These are phyloP conservation scores for Columba livia DNA, from an alignment of 2,113 vertebrate species.

Conservation along the genomic window DNA sequence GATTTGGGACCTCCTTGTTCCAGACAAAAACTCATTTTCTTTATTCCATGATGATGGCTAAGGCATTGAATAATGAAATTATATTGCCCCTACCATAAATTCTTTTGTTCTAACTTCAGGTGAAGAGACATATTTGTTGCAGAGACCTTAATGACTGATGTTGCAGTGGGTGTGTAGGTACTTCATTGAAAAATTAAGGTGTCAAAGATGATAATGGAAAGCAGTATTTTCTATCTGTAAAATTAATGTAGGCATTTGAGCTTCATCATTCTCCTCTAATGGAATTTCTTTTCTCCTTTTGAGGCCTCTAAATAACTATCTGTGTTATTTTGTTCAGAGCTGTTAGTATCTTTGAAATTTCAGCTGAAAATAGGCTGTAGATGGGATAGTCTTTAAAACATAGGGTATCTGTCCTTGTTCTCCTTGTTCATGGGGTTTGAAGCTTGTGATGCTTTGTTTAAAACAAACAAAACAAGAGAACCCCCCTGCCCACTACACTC, in stretches of 20 bases:
- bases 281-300: not conserved
- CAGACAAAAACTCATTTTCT: not conserved
- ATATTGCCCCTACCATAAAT: not conserved
- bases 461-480: not conserved
- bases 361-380: not conserved
- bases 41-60: not conserved
- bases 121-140: not conserved
- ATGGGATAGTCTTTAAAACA: not conserved
- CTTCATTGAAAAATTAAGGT: not conserved
- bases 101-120: not conserved
- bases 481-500: not conserved
- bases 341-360: not conserved
- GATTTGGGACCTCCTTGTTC: not conserved
- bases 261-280: not conserved
- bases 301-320: not conserved
- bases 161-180: not conserved
- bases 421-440: not conserved
- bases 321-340: not conserved
- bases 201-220: not conserved
- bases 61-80: not conserved
- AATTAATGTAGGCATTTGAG: not conserved
- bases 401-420: not conserved
- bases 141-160: not conserved
- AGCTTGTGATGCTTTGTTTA: not conserved
- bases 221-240: not conserved